Conservation (phyloP, 2,888 invertebrate genomes). For the Lasius fuliginosus region DNA sequence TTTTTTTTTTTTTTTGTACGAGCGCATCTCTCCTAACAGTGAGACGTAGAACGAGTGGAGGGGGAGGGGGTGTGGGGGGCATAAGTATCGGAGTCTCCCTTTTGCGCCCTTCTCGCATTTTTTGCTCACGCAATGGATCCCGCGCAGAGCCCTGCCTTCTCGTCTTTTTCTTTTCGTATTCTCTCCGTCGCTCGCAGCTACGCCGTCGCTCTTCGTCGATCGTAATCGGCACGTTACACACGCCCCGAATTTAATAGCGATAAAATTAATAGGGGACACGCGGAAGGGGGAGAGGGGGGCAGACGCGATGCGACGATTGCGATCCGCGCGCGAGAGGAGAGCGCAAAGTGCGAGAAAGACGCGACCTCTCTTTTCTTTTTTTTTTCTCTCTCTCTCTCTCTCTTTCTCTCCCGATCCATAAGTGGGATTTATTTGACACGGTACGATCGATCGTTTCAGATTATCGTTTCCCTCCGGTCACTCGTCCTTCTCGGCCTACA, state of each 20-base stretch:
- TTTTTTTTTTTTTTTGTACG: neutral
- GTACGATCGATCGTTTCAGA: slow-evolving; percentile 84
- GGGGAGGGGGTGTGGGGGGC: neutral
- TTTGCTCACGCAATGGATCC: slow-evolving; percentile 27
- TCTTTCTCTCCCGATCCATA: slow-evolving; percentile 30
- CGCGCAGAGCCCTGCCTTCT: neutral
- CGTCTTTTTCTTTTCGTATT: slow-evolving; percentile 7
- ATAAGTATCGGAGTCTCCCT: slow-evolving; percentile 31
- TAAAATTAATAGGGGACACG: slow-evolving; percentile 73
- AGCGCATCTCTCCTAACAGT: neutral
- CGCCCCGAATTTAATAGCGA: slow-evolving; percentile 74
- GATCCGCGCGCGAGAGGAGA: slow-evolving; percentile 6
- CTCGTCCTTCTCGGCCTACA: slow-evolving; percentile 95
- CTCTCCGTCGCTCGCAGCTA: slow-evolving; percentile 31
- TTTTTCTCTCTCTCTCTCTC: too few relatives aligned
- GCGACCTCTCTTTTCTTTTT: neutral
- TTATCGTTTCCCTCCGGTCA: slow-evolving; percentile 97
- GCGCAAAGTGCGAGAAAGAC: neutral
- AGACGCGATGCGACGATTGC: slow-evolving; percentile 14
- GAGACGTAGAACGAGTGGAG: neutral
- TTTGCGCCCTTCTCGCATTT: neutral
- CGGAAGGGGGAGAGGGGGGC: neutral
- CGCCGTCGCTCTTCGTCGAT: slow-evolving; percentile 48
- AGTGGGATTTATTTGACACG: slow-evolving; percentile 68
- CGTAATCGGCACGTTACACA: slow-evolving; percentile 60